Evolutionary conservation across 2,888 invertebrate genomes (phyloP).

Genomic region (Odontothrips loti): DNA sequence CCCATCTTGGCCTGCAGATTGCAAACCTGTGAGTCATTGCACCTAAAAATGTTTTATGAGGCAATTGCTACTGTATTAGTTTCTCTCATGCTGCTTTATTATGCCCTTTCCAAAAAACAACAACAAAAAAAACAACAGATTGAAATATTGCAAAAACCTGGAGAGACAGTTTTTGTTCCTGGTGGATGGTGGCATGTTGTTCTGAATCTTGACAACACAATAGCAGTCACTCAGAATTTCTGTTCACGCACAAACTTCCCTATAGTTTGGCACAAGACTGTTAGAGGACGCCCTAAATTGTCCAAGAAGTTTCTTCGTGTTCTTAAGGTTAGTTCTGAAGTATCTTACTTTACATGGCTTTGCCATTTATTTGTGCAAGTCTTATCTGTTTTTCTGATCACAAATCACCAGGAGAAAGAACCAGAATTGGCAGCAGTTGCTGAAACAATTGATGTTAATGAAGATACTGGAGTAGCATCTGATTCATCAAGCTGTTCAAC

Average conservation of each 20-base stretch:
- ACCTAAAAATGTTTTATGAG: slow-evolving; percentile 10
- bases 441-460: slow-evolving; percentile 76
- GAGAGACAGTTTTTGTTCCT: slow-evolving; percentile 97
- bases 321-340: slow-evolving; percentile 56
- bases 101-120: background rate
- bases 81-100: background rate
- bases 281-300: slow-evolving; percentile 90
- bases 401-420: slow-evolving; percentile 58
- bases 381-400: background rate
- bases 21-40: slow-evolving; percentile 63
- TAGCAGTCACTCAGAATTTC: slow-evolving; percentile 98
- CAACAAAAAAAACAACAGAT: slow-evolving; percentile 55
- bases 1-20: slow-evolving; percentile 86
- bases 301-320: slow-evolving; percentile 81
- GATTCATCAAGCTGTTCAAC: slow-evolving; percentile 86
- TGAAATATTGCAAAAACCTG: slow-evolving; percentile 91
- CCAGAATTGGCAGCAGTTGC: slow-evolving; percentile 74
- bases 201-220: slow-evolving; percentile 89
- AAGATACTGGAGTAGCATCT: slow-evolving; percentile 86
- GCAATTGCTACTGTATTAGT: background rate
- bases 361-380: background rate
- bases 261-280: slow-evolving; percentile 97
- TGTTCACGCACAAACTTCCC: slow-evolving; percentile 94
- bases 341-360: background rate
- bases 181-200: slow-evolving; percentile 99